Percentiles rank a stretch among this genome's conserved stretches.
Evolutionary conservation across 2,113 vertebrate genomes (phyloP).

Genomic region (Rattus rattus): DNA sequence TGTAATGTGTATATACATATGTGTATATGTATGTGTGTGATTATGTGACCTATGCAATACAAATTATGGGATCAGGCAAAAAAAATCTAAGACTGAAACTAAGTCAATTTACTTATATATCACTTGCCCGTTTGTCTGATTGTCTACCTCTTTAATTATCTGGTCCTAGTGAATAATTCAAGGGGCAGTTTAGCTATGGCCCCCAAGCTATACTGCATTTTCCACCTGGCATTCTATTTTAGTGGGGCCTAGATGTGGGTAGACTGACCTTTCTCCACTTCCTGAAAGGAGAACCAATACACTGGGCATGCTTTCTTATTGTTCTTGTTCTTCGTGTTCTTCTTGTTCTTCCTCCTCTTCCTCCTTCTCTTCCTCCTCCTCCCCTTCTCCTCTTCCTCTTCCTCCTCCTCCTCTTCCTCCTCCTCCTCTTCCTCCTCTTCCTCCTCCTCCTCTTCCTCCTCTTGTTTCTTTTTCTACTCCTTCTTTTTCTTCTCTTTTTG

Average conservation of each 20-base stretch:
- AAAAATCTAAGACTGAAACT: background rate
- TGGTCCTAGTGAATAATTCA: background rate
- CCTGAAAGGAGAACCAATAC: background rate
- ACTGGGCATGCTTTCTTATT: background rate
- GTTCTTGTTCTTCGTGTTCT: background rate
- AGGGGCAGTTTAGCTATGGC: background rate
- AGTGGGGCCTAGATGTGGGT: background rate
- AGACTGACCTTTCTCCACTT: background rate
- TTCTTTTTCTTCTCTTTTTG: background rate
- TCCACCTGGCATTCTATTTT: background rate
- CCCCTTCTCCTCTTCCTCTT: too few species aligned
- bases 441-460: too few species aligned
- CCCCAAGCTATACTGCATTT: background rate
- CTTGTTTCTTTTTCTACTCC: too few species aligned
- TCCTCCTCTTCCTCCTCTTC: too few species aligned
- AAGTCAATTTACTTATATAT: background rate
- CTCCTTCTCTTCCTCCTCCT: too few species aligned
- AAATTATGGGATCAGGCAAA: constrained; percentile 86
- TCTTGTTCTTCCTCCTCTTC: background rate
- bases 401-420: too few species aligned
- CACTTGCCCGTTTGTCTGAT: background rate
- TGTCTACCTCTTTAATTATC: background rate
- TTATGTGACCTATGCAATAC: constrained; percentile 95
- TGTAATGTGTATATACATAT: constrained; percentile 81
- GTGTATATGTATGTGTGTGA: constrained; percentile 88